These are phyloP conservation scores for Atrichornis clamosus DNA, from an alignment of 2,113 vertebrate genomes.

Conservation along the genomic window DNA sequence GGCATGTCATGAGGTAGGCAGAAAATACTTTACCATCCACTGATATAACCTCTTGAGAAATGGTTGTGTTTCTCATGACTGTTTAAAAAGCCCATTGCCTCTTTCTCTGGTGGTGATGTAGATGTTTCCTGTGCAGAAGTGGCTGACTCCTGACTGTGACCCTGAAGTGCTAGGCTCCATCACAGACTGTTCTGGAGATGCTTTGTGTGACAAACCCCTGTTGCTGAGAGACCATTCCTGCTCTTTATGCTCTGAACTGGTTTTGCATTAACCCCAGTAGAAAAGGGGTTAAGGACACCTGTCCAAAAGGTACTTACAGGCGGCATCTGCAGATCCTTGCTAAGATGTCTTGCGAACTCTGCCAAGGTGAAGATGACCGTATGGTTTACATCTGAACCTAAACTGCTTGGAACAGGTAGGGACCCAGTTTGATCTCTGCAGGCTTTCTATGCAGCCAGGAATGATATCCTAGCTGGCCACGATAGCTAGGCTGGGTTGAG, in stretches of 20 bases:
- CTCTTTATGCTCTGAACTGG: not conserved
- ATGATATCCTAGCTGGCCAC: not conserved
- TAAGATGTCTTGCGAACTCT: not conserved
- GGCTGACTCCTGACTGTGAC: not conserved
- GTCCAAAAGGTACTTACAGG: not conserved
- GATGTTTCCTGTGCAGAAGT: not conserved
- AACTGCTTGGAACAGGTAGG: not conserved
- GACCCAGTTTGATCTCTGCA: not conserved
- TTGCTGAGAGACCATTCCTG: not conserved
- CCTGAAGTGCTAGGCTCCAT: not conserved
- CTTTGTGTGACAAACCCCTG: not conserved
- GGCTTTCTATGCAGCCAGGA: not conserved
- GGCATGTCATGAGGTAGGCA: fast-evolving
- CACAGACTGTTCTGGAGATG: not conserved
- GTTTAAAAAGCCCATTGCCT: not conserved
- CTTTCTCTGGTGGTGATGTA: not conserved
- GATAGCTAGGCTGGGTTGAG: not conserved
- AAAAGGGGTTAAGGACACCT: not conserved
- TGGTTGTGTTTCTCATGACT: not conserved
- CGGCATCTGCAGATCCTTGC: not conserved
- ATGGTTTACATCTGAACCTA: not conserved
- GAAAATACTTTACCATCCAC: not conserved
- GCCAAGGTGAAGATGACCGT: not conserved
- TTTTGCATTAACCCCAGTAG: not conserved
- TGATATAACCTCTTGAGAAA: not conserved